These are phyloP conservation scores for Hetaerina titia DNA, from an alignment of 2,888 invertebrate genomes.

Conservation along the genomic window DNA sequence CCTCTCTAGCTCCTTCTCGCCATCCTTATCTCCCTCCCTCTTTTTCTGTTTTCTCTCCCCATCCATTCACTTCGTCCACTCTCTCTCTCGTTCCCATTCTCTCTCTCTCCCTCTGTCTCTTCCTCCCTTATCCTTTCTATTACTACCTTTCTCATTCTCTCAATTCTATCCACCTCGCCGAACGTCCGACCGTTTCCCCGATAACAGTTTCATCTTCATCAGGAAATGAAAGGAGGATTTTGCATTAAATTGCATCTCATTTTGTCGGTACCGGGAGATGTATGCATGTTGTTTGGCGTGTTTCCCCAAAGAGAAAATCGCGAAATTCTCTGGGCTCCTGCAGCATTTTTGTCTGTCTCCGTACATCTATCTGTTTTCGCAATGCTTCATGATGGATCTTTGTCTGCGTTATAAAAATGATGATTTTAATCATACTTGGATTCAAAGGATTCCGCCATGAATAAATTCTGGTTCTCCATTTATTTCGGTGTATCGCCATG, in stretches of 20 bases:
- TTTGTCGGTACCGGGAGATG: not conserved
- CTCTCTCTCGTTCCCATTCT: too few species aligned
- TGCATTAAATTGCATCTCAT: constrained; percentile 33
- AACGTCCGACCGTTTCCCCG: not conserved
- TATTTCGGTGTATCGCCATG: not conserved
- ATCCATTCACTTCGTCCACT: too few species aligned
- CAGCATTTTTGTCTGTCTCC: not conserved
- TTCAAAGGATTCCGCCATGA: not conserved
- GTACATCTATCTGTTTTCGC: not conserved
- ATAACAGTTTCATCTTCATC: constrained; percentile 58
- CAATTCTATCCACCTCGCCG: not conserved
- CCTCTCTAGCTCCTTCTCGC: too few species aligned
- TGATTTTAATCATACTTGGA: not conserved
- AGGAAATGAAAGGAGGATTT: constrained; percentile 33
- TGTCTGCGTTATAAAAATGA: not conserved
- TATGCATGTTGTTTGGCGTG: not conserved
- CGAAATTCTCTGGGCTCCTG: not conserved
- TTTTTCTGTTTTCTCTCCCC: too few species aligned
- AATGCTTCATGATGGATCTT: not conserved
- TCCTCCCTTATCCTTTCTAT: too few species aligned
- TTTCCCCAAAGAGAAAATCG: not conserved
- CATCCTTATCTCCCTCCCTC: too few species aligned
- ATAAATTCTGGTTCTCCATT: not conserved
- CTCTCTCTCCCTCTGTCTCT: too few species aligned
- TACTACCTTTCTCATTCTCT: too few species aligned